phyloP scores from a whole-genome alignment of 2,888 invertebrate genomes.

The Tachina fera region DNA sequence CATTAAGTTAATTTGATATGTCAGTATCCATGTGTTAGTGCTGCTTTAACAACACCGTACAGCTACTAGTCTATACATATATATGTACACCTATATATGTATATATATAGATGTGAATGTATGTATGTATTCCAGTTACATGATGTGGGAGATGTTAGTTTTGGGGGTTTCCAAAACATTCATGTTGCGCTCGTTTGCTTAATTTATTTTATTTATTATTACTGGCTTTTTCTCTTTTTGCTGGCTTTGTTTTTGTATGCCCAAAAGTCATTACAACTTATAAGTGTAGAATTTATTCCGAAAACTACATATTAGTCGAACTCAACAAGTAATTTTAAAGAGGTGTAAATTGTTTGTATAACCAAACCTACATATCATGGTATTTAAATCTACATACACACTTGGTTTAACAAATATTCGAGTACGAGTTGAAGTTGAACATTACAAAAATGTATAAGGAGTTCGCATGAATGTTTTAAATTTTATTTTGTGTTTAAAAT shows the following conservation, averaged over 20 bases:
- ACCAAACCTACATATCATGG: conserved; percentile 53
- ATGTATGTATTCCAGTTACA: neutral
- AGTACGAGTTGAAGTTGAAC: neutral
- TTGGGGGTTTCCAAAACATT: conserved; percentile 31
- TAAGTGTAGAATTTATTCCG: conserved; percentile 57
- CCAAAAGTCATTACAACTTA: conserved; percentile 65
- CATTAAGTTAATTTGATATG: conserved; percentile 76
- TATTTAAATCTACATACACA: conserved; percentile 48
- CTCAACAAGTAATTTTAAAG: conserved; percentile 69
- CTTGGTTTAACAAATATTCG: conserved; percentile 29
- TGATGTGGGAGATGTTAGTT: conserved; percentile 49
- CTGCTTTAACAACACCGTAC: conserved; percentile 30
- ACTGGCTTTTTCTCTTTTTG: conserved; percentile 7
- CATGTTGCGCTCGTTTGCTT: conserved; percentile 53
- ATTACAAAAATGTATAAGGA: conserved; percentile 1
- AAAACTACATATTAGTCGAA: conserved; percentile 55
- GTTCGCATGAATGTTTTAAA: neutral
- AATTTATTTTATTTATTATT: conserved; percentile 55
- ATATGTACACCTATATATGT: too few species aligned
- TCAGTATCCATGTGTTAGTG: conserved; percentile 64
- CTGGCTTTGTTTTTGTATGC: conserved; percentile 2
- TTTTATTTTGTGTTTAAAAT: conserved; percentile 5
- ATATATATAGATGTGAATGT: too few species aligned
- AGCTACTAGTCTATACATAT: neutral
- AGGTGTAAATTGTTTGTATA: conserved; percentile 69